phyloP scores from a whole-genome alignment of 2,888 invertebrate genomes.

The Micropterix aruncella region DNA sequence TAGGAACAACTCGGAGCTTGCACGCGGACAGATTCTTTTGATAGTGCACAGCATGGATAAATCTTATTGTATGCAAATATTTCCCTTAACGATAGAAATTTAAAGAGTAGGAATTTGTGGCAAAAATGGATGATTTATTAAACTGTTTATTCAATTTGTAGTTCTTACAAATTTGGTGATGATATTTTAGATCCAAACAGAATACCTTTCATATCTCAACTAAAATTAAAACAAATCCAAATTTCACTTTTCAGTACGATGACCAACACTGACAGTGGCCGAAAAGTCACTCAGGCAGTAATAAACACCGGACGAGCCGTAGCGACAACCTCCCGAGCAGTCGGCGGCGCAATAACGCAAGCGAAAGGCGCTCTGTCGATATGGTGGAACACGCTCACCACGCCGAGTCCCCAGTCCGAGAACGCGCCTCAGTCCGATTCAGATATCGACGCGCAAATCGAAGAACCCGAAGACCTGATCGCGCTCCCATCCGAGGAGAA shows the following conservation, averaged over 20 bases:
- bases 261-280: slow-evolving; percentile 86
- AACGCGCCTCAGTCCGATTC: neutral
- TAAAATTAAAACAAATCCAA: no score
- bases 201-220: no score
- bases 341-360: slow-evolving; percentile 75
- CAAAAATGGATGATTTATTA: no score
- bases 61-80: no score
- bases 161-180: no score
- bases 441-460: neutral
- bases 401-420: slow-evolving; percentile 25
- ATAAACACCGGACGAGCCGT: slow-evolving; percentile 84
- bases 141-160: no score
- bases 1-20: no score
- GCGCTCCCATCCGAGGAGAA: neutral
- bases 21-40: no score
- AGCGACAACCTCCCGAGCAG: slow-evolving; percentile 34
- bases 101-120: no score
- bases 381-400: slow-evolving; percentile 69
- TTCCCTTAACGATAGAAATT: no score
- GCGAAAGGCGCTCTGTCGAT: slow-evolving; percentile 76
- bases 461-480: neutral
- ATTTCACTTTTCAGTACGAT: slow-evolving; percentile 70
- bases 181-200: no score
- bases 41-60: no score
- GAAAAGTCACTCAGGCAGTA: slow-evolving; percentile 88